Base-by-base conservation (phyloP, 1,140 invertebrate genomes). In the Solenopsis invicta region DNA sequence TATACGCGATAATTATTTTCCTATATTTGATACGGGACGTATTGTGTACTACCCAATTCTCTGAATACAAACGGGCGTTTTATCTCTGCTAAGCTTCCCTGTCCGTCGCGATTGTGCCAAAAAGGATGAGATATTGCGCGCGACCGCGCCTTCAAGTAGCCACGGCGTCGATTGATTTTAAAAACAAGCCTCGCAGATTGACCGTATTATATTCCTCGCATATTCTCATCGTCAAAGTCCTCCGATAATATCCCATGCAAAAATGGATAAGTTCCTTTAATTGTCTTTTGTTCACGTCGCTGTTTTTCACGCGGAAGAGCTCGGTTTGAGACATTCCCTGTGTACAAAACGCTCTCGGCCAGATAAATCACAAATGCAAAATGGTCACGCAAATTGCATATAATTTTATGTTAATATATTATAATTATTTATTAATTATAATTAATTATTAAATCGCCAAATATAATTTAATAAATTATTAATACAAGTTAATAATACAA, bases 1-100 rank as follows among this genome's bases (percentile, higher is more conserved):
- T 88, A 77, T 91, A 89, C 77, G 48, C 62, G 64, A 90, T 93
- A 89, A 90, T 93, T 92, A 93, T 93, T 92, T 92, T 91, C 91
- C 81, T 92, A 91, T 92, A 91, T 87, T 93, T 74, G 50, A 41
- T 87, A 85, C 87, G 78, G 78, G 77, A 82, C 69, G 76, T 72
- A 78, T 85, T 80, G 89, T 81, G 71, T 86, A 86, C 69, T 85
- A 88, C 12, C 76, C 37, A 82, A 86, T 74, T 80, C 45, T 54
- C 45, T 21, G 74, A 76, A 69, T 71, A 52, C 50, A 71, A 67
- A 85, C 56, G 59, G 21, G 52, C 56, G 87, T 72, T 59, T 82
- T 82, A 75, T 41, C 37, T 41, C 69, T n/a, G 72, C 24, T 29
- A 69, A 66, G 85, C 72, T 69, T 48, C 67, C 82, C 67, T 82